Evolutionary conservation across 2,113 vertebrate genomes (phyloP), one percentile per base, ranked within the genome.

Genomic region (Trematocara marginatum): DNA sequence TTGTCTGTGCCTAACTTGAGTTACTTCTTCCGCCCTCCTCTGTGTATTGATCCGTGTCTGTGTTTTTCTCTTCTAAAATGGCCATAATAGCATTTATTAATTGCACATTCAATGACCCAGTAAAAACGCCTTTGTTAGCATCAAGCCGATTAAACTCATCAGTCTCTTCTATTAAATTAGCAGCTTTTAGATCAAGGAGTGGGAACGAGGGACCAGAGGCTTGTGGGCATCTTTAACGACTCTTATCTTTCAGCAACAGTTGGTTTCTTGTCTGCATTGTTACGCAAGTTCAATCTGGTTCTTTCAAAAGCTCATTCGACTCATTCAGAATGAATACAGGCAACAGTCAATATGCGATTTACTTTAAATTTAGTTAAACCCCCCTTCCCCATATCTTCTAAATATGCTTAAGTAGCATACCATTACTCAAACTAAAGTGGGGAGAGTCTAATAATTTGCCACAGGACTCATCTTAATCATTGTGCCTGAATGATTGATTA

Each of bases 71-170:
- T 59, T 16, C 78, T 83, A 51, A 92, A 94, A 91, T 92, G 84
- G 51, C 66, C 59, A 66, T 93, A 93, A 92, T 92, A 83, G 82
- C 74, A 59, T 92, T 92, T 95, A 94, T 94, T 95, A 95, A 95
- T 95, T 79, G 80, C 38, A 78, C 91, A 90, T 95, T 95, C 88
- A 94, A 93, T 95, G 93, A 95, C 92, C 90, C 85, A 91, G 78
- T 91, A 88, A 91, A 66, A 94, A 86, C 59, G 42, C 80, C 85
- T 90, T 87, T 78, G 69, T 93, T 93, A 88, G 84, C 87, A 80
- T 85, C 31, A 74, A 81, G 78, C 80, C 92, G 89, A 96, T 96
- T 95, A 95, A 95, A 92, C 71, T 88, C 90, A 93, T 94, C 93
- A 93, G 80, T 94, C 93, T 90, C 66, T 74, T 92, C 79, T 92